These are phyloP conservation scores for Tachysurus fulvidraco DNA, from an alignment of 2,113 vertebrate species.

Conservation along the genomic window DNA sequence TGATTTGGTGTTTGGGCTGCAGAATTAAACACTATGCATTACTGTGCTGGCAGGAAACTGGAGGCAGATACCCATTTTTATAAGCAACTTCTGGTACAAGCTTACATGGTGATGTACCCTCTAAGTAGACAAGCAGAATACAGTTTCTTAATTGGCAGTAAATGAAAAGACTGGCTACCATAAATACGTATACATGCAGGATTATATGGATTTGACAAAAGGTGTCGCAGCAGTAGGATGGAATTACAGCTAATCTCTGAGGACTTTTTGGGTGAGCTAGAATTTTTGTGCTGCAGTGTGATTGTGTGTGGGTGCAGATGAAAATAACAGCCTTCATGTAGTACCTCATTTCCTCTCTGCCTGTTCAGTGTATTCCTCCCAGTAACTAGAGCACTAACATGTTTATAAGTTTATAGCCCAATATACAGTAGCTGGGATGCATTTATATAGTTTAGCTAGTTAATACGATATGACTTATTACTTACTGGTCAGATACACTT, in stretches of 20 bases:
- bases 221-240: slow-evolving; percentile 38
- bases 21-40: slow-evolving; percentile 17
- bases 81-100: slow-evolving; percentile 28
- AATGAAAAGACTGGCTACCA: slow-evolving; percentile 46
- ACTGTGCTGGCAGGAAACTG: slow-evolving; percentile 7
- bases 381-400: slow-evolving; percentile 30
- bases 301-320: slow-evolving; percentile 37
- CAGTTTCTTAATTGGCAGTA: slow-evolving; percentile 44
- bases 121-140: slow-evolving; percentile 17
- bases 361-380: slow-evolving; percentile 40
- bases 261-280: slow-evolving; percentile 46
- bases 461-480: slow-evolving; percentile 28
- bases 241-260: slow-evolving; percentile 53
- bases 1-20: background rate
- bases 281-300: slow-evolving; percentile 31
- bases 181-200: slow-evolving; percentile 48
- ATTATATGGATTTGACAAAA: slow-evolving; percentile 47
- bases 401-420: slow-evolving; percentile 28
- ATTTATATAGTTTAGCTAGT: slow-evolving; percentile 17
- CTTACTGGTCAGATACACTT: background rate
- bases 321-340: slow-evolving; percentile 36
- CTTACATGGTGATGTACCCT: slow-evolving; percentile 18
- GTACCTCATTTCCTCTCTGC: slow-evolving; percentile 24
- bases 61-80: slow-evolving; percentile 41
- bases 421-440: background rate